Evolutionary conservation across 2,888 invertebrate genomes (phyloP), one percentile per base, ranked within the genome.

Genomic region (Ormia ochracea): DNA sequence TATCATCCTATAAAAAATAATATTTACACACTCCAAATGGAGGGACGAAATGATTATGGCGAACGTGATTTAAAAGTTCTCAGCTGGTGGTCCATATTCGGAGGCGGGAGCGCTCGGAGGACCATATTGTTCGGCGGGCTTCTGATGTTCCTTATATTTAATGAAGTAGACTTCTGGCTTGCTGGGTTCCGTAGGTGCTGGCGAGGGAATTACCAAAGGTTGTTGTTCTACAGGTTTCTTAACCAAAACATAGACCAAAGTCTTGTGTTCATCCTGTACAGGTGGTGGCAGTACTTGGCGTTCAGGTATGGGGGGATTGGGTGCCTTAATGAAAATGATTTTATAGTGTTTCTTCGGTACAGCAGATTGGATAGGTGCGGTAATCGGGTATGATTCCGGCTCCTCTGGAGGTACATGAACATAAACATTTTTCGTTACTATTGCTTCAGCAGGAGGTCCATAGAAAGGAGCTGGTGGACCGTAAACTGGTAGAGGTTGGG

Each of bases 131-230:
- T 85, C 84, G 7, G 87, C 84, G 19, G 89, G 89, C 69, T 88
- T 87, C 17, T 84, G 85, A 54, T 87, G 88, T 76, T 87, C 88
- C 81, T 89, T 90, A 83, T 96, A 96, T 91, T 95, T 93, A 91
- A 96, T 96, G 91, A 96, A 96, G 92, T 95, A 96, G 66, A 96
- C 96, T 91, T 96, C 96, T 5, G 96, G 96, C 89, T 96, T 96
- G 91, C 94, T 94, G 54, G 96, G 96, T 87, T 95, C 95, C 38
- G 96, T 96, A 48, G 96, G 95, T 52, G 93, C 93, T 3, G 94
- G 94, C 10, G 95, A 94, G 1, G 96, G 96, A 83, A 96, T 93
- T 50, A 93, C 92, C 80, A 96, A 92, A 75, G 95, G 95, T 61
- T 95, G 95, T 84, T 94, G 94, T 82, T 95, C 94, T 88, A 96